These are phyloP conservation scores for Acheta domesticus DNA, from an alignment of 2,888 invertebrate genomes.

Conservation along the genomic window DNA sequence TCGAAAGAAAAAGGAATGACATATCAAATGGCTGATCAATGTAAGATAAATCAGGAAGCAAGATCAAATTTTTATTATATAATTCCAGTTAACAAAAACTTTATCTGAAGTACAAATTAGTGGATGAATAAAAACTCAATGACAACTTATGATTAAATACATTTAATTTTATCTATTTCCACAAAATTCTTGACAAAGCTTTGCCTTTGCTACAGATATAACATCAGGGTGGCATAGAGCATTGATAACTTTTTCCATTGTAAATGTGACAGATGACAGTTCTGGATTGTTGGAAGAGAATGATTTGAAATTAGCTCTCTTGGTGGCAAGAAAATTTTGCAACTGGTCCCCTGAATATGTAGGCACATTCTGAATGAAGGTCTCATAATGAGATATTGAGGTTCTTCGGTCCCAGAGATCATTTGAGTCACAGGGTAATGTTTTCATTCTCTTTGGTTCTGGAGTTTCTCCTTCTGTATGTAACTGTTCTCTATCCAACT, in stretches of 20 bases:
- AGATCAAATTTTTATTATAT: too few species aligned
- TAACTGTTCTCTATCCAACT: background rate
- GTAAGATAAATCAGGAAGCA: too few species aligned
- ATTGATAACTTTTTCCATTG: constrained; percentile 53
- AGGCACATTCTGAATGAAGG: constrained; percentile 21
- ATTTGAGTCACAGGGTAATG: too few species aligned
- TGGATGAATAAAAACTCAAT: too few species aligned
- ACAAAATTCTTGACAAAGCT: constrained; percentile 34
- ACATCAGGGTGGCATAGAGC: constrained; percentile 62
- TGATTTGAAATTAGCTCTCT: constrained; percentile 19
- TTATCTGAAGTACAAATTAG: too few species aligned
- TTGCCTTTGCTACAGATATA: constrained; percentile 50
- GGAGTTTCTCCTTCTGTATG: background rate
- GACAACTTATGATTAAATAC: too few species aligned
- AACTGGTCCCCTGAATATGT: constrained; percentile 25
- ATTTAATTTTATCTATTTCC: too few species aligned
- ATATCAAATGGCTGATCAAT: too few species aligned
- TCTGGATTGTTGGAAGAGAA: background rate
- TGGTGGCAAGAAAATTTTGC: constrained; percentile 19
- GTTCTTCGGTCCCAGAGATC: too few species aligned
- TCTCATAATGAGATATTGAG: background rate
- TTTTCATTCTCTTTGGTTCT: background rate
- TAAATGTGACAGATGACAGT: background rate
- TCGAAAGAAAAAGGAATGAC: too few species aligned
- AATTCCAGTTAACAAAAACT: too few species aligned